Conservation (phyloP, 1,140 invertebrate species). For the Akabosia matsudoensis region DNA sequence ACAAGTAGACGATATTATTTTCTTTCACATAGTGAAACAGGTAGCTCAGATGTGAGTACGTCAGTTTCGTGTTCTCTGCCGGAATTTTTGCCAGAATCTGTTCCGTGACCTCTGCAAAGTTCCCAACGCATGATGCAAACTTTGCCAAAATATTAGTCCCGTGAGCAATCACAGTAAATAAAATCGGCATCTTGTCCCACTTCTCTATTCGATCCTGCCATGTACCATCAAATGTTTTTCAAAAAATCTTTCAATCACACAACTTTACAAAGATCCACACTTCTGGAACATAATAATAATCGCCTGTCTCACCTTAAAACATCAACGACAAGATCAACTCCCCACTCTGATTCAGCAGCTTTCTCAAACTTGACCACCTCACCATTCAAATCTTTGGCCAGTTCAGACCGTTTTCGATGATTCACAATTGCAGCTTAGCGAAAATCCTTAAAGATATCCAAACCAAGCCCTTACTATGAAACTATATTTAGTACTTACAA, state of each 20-base stretch:
- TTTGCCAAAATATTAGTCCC: conserved; percentile 84
- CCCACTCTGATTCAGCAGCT: no score
- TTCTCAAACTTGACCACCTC: no score
- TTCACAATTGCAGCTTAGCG: no score
- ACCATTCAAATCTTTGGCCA: no score
- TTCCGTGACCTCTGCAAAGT: conserved; percentile 90
- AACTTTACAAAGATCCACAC: no score
- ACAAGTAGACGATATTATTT: conserved; percentile 83
- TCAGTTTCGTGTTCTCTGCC: conserved; percentile 79
- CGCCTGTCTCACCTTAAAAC: no score
- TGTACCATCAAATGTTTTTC: not conserved
- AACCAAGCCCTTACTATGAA: no score
- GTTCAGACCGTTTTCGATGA: no score
- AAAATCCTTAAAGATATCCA: no score
- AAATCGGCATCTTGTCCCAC: conserved; percentile 67
- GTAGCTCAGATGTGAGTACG: conserved; percentile 87
- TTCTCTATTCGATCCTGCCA: not conserved
- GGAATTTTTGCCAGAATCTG: conserved; percentile 82
- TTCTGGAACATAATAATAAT: no score
- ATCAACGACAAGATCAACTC: no score
- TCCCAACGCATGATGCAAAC: conserved; percentile 84
- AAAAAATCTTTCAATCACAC: not conserved
- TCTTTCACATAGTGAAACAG: conserved; percentile 88
- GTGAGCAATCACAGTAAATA: conserved; percentile 82
- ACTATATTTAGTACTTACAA: no score